These are phyloP conservation scores for Varanus komodoensis DNA, from an alignment of 2,113 vertebrate genomes.

Conservation along the genomic window DNA sequence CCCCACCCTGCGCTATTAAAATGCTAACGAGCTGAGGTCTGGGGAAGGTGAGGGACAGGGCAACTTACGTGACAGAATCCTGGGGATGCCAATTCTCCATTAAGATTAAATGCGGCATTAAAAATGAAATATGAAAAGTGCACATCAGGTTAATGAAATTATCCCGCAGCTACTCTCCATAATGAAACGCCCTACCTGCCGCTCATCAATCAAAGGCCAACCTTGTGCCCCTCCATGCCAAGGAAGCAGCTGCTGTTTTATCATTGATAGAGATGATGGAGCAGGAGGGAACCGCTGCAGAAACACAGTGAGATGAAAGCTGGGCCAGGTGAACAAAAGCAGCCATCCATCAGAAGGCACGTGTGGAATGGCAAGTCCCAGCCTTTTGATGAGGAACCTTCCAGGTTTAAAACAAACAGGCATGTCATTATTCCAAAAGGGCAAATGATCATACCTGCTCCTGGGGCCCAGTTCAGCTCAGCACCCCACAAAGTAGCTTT, in stretches of 20 bases:
- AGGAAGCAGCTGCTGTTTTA: neutral
- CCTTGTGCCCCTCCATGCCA: conserved; percentile 28
- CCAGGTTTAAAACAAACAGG: conserved; percentile 15
- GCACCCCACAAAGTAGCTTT: neutral
- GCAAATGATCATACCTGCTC: conserved; percentile 45
- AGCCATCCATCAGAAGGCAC: conserved; percentile 6
- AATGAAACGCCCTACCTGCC: conserved; percentile 47
- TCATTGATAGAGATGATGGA: conserved; percentile 13
- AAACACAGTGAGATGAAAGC: conserved; percentile 11
- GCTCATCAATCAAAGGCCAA: conserved; percentile 37
- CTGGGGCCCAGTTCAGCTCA: neutral
- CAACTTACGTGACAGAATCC: conserved; percentile 54
- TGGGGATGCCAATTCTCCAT: conserved; percentile 49
- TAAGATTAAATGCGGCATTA: conserved; percentile 40
- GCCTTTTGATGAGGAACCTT: conserved; percentile 47
- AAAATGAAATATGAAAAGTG: conserved; percentile 60
- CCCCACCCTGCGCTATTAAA: conserved; percentile 62
- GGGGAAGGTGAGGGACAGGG: conserved; percentile 41
- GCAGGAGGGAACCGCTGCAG: neutral
- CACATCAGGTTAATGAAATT: conserved; percentile 68
- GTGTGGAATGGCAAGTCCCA: conserved; percentile 7
- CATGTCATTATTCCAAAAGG: conserved; percentile 67
- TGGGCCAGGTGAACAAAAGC: conserved; percentile 44
- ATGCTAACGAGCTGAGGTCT: conserved; percentile 57
- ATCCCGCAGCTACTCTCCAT: conserved; percentile 46